phyloP scores from a whole-genome alignment of 2,797 vertebrate species.

The Sebastes oblongus region DNA sequence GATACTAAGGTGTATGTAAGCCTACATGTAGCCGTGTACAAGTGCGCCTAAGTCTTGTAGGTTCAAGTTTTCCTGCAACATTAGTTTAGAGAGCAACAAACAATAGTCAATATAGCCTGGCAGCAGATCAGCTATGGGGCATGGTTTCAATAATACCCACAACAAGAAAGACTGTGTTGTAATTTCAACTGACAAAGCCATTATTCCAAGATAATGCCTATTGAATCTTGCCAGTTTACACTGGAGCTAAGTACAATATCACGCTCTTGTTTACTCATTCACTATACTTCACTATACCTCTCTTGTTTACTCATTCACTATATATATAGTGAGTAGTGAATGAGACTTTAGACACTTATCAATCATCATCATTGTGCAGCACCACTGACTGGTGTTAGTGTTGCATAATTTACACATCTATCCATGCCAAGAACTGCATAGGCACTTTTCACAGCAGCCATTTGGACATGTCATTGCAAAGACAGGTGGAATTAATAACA shows the following conservation, averaged over 20 bases:
- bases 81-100: conserved; percentile 29
- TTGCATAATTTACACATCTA: not conserved
- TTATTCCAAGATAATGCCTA: conserved; percentile 23
- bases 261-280: conserved; percentile 8
- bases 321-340: not conserved
- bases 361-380: not conserved
- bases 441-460: too few species aligned
- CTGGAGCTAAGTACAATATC: conserved; percentile 8
- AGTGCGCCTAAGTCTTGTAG: conserved; percentile 1
- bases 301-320: conserved; percentile 8
- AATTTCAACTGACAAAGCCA: conserved; percentile 23
- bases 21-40: conserved; percentile 5
- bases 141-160: conserved; percentile 29
- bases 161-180: conserved; percentile 33
- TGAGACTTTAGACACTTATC: not conserved
- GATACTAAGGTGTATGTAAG: not conserved
- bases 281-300: not conserved
- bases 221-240: conserved; percentile 20
- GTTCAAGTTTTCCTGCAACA: conserved; percentile 14
- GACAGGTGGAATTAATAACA: too few species aligned
- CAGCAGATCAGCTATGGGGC: conserved; percentile 13
- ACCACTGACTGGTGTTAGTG: not conserved
- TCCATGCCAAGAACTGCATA: not conserved
- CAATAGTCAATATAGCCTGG: conserved; percentile 24
- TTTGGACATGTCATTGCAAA: too few species aligned